A percentile compares a stretch with the other conserved stretches of the same genome.
These are phyloP conservation scores for Brenthis ino DNA, from an alignment of 2,888 invertebrate species.

Conservation along the genomic window DNA sequence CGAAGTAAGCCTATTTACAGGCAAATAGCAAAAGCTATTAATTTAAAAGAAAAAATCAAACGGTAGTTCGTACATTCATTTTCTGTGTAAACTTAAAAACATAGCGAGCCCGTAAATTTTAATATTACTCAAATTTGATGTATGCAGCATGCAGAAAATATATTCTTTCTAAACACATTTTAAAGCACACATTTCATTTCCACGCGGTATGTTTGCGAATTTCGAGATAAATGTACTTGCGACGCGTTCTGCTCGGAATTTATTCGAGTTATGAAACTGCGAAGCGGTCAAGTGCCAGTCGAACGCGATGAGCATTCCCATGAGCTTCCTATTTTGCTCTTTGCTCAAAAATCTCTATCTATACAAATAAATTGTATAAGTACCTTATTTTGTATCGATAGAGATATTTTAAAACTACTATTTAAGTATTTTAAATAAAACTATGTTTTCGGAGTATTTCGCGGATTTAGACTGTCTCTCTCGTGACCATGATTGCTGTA, in stretches of 20 bases:
- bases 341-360: not conserved
- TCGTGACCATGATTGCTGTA: too few species aligned
- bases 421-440: too few species aligned
- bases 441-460: too few species aligned
- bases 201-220: conserved; percentile 30
- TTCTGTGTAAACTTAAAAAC: not conserved
- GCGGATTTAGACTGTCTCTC: too few species aligned
- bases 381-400: not conserved
- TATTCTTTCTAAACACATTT: conserved; percentile 23
- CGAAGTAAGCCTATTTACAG: too few species aligned
- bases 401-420: not conserved
- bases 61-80: not conserved
- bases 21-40: not conserved
- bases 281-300: conserved; percentile 32
- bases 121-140: conserved; percentile 13
- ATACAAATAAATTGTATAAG: not conserved
- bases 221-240: conserved; percentile 28
- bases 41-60: not conserved
- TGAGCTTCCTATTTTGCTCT: conserved; percentile 24
- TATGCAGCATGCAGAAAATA: conserved; percentile 9
- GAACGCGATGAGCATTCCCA: conserved; percentile 30
- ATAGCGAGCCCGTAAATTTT: not conserved
- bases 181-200: conserved; percentile 26
- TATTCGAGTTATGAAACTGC: conserved; percentile 37
- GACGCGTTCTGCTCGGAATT: conserved; percentile 29